Evolutionary conservation across 2,888 invertebrate genomes (phyloP).

Genomic region (Yponomeuta evonymella): DNA sequence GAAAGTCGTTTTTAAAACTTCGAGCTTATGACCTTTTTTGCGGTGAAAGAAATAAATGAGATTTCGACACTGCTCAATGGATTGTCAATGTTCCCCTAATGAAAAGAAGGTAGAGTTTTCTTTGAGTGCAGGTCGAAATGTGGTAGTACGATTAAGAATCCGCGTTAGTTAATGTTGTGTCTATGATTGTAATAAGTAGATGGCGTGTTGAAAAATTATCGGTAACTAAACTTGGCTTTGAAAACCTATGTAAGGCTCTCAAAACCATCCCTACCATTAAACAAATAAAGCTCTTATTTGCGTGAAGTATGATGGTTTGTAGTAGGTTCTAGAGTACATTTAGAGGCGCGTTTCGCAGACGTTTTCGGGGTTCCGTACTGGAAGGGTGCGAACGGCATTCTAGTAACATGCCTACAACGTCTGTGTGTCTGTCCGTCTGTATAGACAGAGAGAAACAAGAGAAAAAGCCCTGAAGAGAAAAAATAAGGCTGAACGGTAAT

Average conservation of each 20-base stretch:
- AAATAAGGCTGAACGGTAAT: too few species aligned
- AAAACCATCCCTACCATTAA: not conserved
- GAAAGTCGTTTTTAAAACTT: not conserved
- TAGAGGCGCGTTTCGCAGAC: slow-evolving; percentile 71
- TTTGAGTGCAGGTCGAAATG: not conserved
- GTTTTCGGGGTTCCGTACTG: too few species aligned
- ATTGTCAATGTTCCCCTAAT: slow-evolving; percentile 25
- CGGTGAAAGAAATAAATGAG: slow-evolving; percentile 22
- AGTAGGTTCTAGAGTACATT: slow-evolving; percentile 30
- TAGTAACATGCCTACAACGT: too few species aligned
- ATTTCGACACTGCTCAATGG: slow-evolving; percentile 20
- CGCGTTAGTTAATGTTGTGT: slow-evolving; percentile 68
- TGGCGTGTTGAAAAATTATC: slow-evolving; percentile 76
- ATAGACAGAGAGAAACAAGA: too few species aligned
- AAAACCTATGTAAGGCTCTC: not conserved
- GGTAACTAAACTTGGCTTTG: slow-evolving; percentile 33
- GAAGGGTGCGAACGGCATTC: too few species aligned
- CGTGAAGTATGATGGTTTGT: not conserved
- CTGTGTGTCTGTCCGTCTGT: too few species aligned
- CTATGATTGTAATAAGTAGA: slow-evolving; percentile 76
- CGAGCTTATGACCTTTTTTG: slow-evolving; percentile 29
- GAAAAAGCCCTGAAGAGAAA: too few species aligned
- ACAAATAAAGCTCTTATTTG: slow-evolving; percentile 1
- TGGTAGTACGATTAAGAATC: slow-evolving; percentile 40
- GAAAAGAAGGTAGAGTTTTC: slow-evolving; percentile 27